Conservation (phyloP, 1,140 invertebrate genomes). For the Stegodyphus dumicola region DNA sequence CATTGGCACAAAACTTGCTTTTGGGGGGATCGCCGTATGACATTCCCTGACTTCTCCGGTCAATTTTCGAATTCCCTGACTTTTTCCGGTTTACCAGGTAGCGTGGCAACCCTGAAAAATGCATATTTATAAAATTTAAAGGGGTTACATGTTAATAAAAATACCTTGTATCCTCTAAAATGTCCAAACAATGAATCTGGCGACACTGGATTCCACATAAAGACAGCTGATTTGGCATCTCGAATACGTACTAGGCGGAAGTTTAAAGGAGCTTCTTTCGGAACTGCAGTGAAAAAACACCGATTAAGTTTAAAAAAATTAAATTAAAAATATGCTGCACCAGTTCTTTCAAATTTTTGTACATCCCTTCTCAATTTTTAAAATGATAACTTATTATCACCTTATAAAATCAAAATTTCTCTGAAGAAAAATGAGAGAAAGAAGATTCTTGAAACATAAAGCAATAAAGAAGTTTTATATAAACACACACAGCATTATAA, state of each 20-base stretch:
- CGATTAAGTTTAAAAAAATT: background rate
- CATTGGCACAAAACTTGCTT: no score
- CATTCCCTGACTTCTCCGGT: no score
- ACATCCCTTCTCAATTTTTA: background rate
- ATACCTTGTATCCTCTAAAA: conserved; percentile 88
- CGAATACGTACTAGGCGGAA: conserved; percentile 82
- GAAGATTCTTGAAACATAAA: no score
- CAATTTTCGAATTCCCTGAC: no score
- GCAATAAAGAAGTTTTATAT: no score
- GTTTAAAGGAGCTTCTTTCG: conserved; percentile 83
- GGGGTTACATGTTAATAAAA: background rate
- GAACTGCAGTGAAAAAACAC: conserved; percentile 67
- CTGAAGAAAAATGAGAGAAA: no score
- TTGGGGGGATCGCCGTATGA: no score
- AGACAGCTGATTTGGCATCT: conserved; percentile 79
- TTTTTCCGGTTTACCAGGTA: no score
- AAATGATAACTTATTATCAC: background rate
- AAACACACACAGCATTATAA: no score
- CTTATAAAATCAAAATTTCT: background rate
- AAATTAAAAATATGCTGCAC: background rate
- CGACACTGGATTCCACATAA: conserved; percentile 86
- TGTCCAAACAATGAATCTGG: conserved; percentile 81
- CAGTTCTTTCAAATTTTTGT: background rate
- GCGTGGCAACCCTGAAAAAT: no score
- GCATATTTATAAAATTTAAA: no score